A percentile compares a stretch with the other conserved stretches of the same genome.
Conservation (phyloP, 2,113 vertebrate genomes). For the Sorex araneus region DNA sequence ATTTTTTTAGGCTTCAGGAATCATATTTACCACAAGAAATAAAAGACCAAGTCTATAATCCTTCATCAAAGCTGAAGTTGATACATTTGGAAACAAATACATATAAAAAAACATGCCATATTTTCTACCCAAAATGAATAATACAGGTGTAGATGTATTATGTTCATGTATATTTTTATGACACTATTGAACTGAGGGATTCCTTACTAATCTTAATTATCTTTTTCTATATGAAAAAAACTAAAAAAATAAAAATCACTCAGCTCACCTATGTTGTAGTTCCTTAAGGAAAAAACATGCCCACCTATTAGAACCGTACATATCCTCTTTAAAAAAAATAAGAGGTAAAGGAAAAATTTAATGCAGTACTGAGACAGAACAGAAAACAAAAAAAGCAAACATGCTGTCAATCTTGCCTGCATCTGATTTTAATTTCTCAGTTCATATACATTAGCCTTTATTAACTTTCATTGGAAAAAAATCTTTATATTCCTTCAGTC, state of each 20-base stretch:
- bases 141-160: not conserved
- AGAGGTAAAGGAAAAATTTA: not conserved
- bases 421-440: conserved; percentile 16
- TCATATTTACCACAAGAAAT: not conserved
- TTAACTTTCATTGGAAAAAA: conserved; percentile 5
- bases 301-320: not conserved
- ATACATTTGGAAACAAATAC: not conserved
- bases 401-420: not conserved
- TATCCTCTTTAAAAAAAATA: not conserved
- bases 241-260: not conserved
- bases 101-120: not conserved
- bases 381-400: not conserved
- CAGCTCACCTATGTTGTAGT: not conserved
- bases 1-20: not conserved
- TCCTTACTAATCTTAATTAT: not conserved
- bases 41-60: not conserved
- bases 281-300: not conserved
- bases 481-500: no score
- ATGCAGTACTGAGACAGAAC: not conserved
- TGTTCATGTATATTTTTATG: not conserved
- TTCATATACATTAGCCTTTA: not conserved
- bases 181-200: not conserved
- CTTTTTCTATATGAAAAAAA: not conserved
- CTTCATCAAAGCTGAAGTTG: not conserved
- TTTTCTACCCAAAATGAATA: not conserved